Evolutionary conservation across 2,113 vertebrate species (phyloP), one percentile per base, ranked within the genome.

Genomic region (Chaenogobius annularis): DNA sequence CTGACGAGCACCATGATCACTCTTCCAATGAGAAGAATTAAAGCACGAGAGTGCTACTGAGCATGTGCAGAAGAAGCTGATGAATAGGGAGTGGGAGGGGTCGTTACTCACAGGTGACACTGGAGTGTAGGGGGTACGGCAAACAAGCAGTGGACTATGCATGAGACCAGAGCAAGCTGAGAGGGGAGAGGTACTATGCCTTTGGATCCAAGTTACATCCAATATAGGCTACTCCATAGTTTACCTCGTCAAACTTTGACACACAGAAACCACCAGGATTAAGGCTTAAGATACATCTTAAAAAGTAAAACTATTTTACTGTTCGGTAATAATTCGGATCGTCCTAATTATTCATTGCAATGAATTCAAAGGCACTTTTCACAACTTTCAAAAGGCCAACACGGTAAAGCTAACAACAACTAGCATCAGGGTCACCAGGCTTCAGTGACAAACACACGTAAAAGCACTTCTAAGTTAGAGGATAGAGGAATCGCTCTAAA

Each of bases 11-110:
- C 86, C 93, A 96, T 96, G 95, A 97, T 96, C 93, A 94, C 92
- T 96, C 95, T 95, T 96, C 94, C 95, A 96, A 96, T 95, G 94
- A 96, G 94, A 94, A 91, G 95, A 95, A 96, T 97, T 96, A 95
- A 96, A 96, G 95, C 93, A 95, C 95, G 91, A 90, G 96, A 93
- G 92, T 90, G 86, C 92, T 91, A 84, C 88, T 93, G 93, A 91
- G 89, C 89, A 78, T 77, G 91, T 94, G 92, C 94, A 86, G 86
- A 83, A 91, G 90, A 63, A 73, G 80, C 72, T 89, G 91, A 90
- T 92, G 89, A 87, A 92, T 93, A 84, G 85, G 88, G 87, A 69
- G 83, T 83, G 84, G 68, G 66, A 69, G 81, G 76, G 85, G 73
- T 94, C 92, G 85, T 95, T 93, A 94, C 89, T 96, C 94, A 96